Evolutionary conservation across 2,888 invertebrate species (phyloP).

Genomic region (Allacma fusca): DNA sequence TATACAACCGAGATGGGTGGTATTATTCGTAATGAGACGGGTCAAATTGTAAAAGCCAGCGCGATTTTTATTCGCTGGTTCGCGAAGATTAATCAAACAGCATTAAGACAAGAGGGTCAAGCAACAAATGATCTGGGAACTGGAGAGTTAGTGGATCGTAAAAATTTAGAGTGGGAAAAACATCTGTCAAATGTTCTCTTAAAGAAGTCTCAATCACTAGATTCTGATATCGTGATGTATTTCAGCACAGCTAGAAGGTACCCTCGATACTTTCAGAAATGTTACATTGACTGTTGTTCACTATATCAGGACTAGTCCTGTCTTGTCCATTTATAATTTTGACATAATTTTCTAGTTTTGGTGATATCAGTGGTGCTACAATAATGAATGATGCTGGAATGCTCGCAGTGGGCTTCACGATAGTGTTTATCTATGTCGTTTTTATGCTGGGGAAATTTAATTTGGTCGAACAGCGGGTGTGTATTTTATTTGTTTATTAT

Average conservation of each 20-base stretch:
- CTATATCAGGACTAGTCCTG: no score
- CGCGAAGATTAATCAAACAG: constrained; percentile 69
- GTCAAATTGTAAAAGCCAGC: constrained; percentile 72
- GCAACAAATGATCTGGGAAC: constrained; percentile 77
- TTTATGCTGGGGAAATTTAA: constrained; percentile 78
- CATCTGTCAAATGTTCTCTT: constrained; percentile 48
- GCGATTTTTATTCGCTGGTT: constrained; percentile 73
- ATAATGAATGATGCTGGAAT: constrained; percentile 79
- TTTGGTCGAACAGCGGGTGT: constrained; percentile 76
- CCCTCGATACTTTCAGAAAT: no score
- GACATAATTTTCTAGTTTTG: constrained; percentile 71
- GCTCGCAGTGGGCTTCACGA: constrained; percentile 72
- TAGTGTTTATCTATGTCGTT: constrained; percentile 80
- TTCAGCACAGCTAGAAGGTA: constrained; percentile 72
- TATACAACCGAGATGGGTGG: constrained; percentile 73
- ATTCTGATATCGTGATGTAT: constrained; percentile 66
- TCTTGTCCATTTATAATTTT: no score
- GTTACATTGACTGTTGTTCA: no score
- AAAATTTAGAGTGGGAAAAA: constrained; percentile 55
- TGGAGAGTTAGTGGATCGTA: constrained; percentile 73
- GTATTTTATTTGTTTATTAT: no score
- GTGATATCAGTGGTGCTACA: constrained; percentile 75
- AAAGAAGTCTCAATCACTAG: constrained; percentile 39
- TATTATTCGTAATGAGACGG: constrained; percentile 68
- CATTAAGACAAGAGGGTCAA: constrained; percentile 71